A percentile compares a stretch with the other conserved stretches of the same genome.
phyloP scores from a whole-genome alignment of 2,888 invertebrate species.

The Caenorhabditis becei region DNA sequence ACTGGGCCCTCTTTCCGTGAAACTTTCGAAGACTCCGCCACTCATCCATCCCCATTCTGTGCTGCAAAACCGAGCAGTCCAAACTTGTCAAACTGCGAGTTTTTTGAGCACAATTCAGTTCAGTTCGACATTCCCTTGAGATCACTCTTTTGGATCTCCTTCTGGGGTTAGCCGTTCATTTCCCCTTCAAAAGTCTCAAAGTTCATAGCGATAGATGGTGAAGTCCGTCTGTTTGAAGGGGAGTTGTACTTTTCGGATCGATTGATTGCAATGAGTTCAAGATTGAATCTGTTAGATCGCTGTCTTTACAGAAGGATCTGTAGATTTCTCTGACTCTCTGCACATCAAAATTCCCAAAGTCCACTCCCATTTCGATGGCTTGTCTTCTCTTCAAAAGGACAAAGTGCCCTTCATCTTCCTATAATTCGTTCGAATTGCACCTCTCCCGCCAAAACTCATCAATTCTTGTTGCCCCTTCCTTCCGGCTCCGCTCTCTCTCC shows the following conservation, averaged over 20 bases:
- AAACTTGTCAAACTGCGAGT: background rate
- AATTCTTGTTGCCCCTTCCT: constrained; percentile 36
- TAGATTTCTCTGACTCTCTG: too few species aligned
- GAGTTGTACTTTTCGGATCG: too few species aligned
- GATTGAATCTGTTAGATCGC: too few species aligned
- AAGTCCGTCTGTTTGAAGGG: too few species aligned
- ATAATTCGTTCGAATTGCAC: constrained; percentile 17
- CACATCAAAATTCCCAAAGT: constrained; percentile 16
- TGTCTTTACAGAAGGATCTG: constrained; percentile 11
- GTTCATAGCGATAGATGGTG: too few species aligned
- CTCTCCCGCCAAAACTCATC: constrained; percentile 77
- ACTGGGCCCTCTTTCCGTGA: background rate
- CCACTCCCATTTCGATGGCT: background rate
- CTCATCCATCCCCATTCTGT: background rate
- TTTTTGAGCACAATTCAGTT: background rate
- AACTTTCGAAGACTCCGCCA: constrained; percentile 18
- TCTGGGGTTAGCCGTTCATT: too few species aligned
- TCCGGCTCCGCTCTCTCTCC: constrained; percentile 29
- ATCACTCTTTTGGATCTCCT: background rate
- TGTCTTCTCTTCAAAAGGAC: constrained; percentile 6
- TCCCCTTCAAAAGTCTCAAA: too few species aligned
- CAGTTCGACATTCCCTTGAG: background rate
- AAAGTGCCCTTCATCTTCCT: background rate
- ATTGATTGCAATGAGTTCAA: too few species aligned
- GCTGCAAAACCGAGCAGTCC: background rate